These are phyloP conservation scores for Stramonita haemastoma DNA, from an alignment of 2,888 invertebrate species.

Conservation along the genomic window DNA sequence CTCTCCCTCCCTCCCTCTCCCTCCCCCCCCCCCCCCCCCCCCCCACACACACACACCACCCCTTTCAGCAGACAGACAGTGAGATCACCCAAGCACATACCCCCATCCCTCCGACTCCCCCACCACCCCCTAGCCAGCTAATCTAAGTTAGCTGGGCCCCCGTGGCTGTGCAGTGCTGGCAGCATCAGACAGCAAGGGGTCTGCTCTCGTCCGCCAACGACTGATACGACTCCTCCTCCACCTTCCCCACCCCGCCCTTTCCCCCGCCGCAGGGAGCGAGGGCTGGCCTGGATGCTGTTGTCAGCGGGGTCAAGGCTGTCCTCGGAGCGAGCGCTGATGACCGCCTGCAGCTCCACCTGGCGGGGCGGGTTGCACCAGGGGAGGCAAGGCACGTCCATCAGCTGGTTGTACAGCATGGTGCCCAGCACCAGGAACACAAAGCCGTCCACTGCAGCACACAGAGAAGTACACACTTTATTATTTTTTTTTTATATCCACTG, in stretches of 20 bases:
- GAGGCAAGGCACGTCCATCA: slow-evolving; percentile 65
- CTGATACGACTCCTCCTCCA: slow-evolving; percentile 40
- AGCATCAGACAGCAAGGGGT: neutral
- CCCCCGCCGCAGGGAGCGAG: neutral
- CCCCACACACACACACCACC: neutral
- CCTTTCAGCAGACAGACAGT: no score
- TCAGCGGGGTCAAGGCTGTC: neutral
- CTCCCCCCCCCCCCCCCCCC: neutral
- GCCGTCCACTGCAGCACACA: slow-evolving; percentile 68
- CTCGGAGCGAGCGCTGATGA: neutral
- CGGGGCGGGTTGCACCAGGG: slow-evolving; percentile 57
- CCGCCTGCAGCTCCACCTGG: slow-evolving; percentile 20
- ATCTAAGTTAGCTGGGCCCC: no score
- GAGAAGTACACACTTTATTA: neutral
- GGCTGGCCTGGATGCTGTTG: neutral
- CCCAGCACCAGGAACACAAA: slow-evolving; percentile 73
- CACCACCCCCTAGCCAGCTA: no score
- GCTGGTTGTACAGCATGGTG: slow-evolving; percentile 70
- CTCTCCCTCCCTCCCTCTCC: neutral
- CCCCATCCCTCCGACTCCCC: neutral
- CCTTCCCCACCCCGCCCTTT: neutral
- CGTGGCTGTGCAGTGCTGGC: neutral
- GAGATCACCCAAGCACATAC: no score
- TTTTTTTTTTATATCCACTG: neutral
- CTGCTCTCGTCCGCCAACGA: slow-evolving; percentile 33